Base-by-base conservation (phyloP, 2,113 vertebrate species). In the Prietella phreatophila region DNA sequence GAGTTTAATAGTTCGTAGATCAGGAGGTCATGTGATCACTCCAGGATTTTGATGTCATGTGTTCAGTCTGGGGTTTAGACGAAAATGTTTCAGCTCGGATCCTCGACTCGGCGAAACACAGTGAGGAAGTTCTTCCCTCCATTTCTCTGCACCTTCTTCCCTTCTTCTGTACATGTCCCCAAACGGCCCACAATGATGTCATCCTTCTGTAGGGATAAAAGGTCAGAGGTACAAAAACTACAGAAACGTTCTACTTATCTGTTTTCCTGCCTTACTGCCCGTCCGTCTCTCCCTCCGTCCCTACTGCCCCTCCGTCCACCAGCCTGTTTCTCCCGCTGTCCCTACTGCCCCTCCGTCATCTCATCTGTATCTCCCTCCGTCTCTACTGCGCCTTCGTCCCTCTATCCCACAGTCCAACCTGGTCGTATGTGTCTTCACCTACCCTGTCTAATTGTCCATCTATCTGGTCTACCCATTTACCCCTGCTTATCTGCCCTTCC, bases 81-180 rank as follows among this genome's bases (percentile, higher is more conserved):
- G 14, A 25, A n/a, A n/a, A 22, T 1, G 7, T 50, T 53, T 80
- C 33, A 86, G n/a, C 76, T 61, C 8, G 50, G 65, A 89, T 96
- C 95, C 47, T 95, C 93, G 76, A 96, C 91, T 89, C 97, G 94
- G 33, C 92, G 93, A 92, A 98, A 98, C 80, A 98, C 93, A 14
- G 97, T 97, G 0, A 96, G 94, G 89, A 95, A 97, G 83, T 96
- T 97, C 91, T 96, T 94, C 15, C 97, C 97, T 88, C 96, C 95
- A 0, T 96, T 97, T 27, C 97, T 95, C 82, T 96, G 95, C 71
- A 98, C 97, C 90, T 98, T 98, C 94, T 97, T 97, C 55, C 97
- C 97, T 90, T 98, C 97, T 87, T 98, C 97, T 0, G 97, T 97
- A 56, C 97, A 97, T 0, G 93, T 96, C 0, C 96, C 96, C 89